These are phyloP conservation scores for Brachionus manjavacas DNA, from an alignment of 1,140 invertebrate species.

Conservation along the genomic window DNA sequence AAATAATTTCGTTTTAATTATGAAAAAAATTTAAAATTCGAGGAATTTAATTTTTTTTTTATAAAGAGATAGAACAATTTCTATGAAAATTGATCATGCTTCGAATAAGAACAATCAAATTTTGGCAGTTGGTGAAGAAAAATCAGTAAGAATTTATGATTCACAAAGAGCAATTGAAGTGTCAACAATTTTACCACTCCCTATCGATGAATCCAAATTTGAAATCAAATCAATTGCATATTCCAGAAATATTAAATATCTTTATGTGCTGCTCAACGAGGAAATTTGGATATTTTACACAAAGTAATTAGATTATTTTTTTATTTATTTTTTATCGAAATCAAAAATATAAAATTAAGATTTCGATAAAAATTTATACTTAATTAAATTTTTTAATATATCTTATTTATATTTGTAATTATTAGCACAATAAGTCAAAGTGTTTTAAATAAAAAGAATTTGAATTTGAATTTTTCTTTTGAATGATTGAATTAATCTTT, in stretches of 20 bases:
- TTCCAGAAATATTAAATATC: conserved; percentile 51
- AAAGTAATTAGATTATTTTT: too few relatives aligned
- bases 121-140: not conserved
- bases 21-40: too few relatives aligned
- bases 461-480: too few relatives aligned
- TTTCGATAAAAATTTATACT: too few relatives aligned
- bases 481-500: too few relatives aligned
- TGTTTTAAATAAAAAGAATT: too few relatives aligned
- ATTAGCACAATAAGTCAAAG: too few relatives aligned
- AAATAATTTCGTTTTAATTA: too few relatives aligned
- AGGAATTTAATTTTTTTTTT: not conserved
- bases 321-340: too few relatives aligned
- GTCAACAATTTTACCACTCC: conserved; percentile 53
- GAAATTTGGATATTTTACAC: conserved; percentile 57
- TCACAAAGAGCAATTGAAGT: not conserved
- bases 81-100: not conserved
- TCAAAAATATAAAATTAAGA: too few relatives aligned
- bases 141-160: conserved; percentile 15
- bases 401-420: too few relatives aligned
- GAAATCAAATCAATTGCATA: conserved; percentile 51
- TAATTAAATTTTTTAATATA: too few relatives aligned
- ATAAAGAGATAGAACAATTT: not conserved
- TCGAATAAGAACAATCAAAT: not conserved
- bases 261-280: conserved; percentile 51
- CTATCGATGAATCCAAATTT: conserved; percentile 50